Evolutionary conservation across 2,888 invertebrate genomes (phyloP).

Genomic region (Scelioninae gen. 2): DNA sequence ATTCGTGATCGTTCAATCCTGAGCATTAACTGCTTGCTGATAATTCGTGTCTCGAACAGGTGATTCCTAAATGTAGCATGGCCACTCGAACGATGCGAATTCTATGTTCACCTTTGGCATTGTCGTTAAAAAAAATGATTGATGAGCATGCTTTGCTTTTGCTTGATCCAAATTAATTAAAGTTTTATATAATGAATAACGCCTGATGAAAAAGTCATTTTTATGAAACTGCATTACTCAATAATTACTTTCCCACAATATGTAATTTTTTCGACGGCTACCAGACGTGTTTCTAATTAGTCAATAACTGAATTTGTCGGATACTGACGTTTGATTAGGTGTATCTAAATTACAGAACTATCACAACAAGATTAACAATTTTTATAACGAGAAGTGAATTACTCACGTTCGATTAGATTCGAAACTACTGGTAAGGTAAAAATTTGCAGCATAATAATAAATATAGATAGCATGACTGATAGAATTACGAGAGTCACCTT

Average conservation of each 20-base stretch:
- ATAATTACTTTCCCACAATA: constrained; percentile 45
- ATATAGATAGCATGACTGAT: not conserved
- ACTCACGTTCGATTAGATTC: constrained; percentile 37
- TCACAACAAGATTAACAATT: constrained; percentile 7
- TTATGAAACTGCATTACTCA: constrained; percentile 14
- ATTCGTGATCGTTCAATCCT: constrained; percentile 59
- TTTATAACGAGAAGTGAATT: constrained; percentile 5
- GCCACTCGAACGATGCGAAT: constrained; percentile 20
- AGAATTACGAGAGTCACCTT: constrained; percentile 6
- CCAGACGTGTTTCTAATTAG: constrained; percentile 45
- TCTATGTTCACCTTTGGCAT: constrained; percentile 35
- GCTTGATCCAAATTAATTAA: constrained; percentile 38
- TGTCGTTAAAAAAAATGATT: constrained; percentile 49
- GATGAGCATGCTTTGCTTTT: constrained; percentile 38
- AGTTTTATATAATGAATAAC: constrained; percentile 20
- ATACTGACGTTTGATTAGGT: constrained; percentile 33
- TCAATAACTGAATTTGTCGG: constrained; percentile 25
- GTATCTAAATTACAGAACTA: constrained; percentile 40
- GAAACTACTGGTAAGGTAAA: not conserved
- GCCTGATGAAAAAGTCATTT: constrained; percentile 12
- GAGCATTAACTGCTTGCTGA: constrained; percentile 59
- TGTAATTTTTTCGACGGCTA: constrained; percentile 11
- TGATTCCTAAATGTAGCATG: constrained; percentile 58
- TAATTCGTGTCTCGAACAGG: constrained; percentile 60
- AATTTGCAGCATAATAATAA: constrained; percentile 4